Base-by-base conservation (phyloP, 2,888 invertebrate genomes). In the Leptothorax acervorum region DNA sequence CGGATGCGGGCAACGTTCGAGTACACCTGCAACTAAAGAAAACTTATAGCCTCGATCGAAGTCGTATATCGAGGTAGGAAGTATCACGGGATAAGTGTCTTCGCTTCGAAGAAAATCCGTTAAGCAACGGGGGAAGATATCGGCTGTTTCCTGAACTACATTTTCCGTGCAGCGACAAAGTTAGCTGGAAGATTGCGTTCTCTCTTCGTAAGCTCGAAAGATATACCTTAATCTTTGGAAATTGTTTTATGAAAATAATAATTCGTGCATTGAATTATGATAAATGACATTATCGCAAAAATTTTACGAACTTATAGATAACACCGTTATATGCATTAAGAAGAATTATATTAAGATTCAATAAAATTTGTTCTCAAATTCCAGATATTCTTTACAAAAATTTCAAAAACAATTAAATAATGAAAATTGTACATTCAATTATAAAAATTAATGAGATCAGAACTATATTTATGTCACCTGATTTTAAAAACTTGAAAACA, bases 31-130 rank as follows among this genome's bases (percentile, higher is more conserved):
- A 84, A 83, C 89, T 71, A 82, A 57, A 51, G 51, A 65, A 82
- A 89, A 90, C 88, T 90, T 90, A 90, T 88, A 39, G 82, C 74
- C 79, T 51, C 79, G 85, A 87, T 90, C 86, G 76, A 84, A 90
- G 83, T 87, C 87, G 88, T 90, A 89, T 89, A 84, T 89, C 89
- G 86, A 70, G 39, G 63, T 28, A 62, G 74, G 79, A 76, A 87
- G 86, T 83, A 81, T 83, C 83, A 82, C 85, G 75, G 48, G 83
- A 84, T 57, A 75, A 63, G 83, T 76, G 78, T 79, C 65, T 68
- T n/a, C 87, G 86, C 79, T 88, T 89, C 82, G 85, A 86, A 85
- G 79, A 71, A 79, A 73, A 79, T 79, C 73, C 79, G 79, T 79
- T 79, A 79, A 73, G 79, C 48, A 79, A 39, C 57, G 73, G 48